Base-by-base conservation (phyloP, 2,113 vertebrate species). In the Alethe castanea region DNA sequence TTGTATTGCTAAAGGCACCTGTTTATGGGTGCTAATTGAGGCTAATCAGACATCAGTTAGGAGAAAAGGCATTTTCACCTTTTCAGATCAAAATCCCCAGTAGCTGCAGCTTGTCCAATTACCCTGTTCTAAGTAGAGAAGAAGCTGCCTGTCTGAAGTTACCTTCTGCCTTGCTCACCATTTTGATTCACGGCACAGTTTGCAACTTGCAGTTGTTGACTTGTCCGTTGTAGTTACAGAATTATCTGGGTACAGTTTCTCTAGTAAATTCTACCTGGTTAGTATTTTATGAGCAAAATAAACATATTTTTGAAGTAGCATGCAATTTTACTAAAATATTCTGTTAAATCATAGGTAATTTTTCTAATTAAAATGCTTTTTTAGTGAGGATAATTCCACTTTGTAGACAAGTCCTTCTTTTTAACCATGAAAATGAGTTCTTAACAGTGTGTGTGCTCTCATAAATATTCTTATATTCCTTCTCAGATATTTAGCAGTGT, bases 41-140 rank as follows among this genome's bases (percentile, higher is more conserved):
- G 70, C 84, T 96, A 97, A 97, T 97, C 95, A 97, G 38, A 57
- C 53, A 90, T 95, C 95, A 97, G 35, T 97, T 90, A 93, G 29
- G 53, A 81, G 86, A 95, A 61, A 47, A 61, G 91, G 35, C 67
- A 90, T 86, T 97, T 94, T 88, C 93, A 96, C 91, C 93, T 94
- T 93, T 97, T 84, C 91, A 94, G 71, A 91, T 87, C 57, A 71
- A 95, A 85, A 88, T 67, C 69, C 60, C 67, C 40, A 40, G 35
- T 22, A 85, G 83, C 22, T 79, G 33, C 25, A 60, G 76, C 56
- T 92, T 85, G 13, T 48, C 52, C 91, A 92, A 77, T 95, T 73
- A 88, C n/a, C 50, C 64, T 67, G 73, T 52, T 94, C n/a, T 62
- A 61, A 74, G 10, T 1, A 38, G 50, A 29, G 28, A n/a, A 62